Conservation (phyloP, 2,113 vertebrate genomes). For the Lepus europaeus region DNA sequence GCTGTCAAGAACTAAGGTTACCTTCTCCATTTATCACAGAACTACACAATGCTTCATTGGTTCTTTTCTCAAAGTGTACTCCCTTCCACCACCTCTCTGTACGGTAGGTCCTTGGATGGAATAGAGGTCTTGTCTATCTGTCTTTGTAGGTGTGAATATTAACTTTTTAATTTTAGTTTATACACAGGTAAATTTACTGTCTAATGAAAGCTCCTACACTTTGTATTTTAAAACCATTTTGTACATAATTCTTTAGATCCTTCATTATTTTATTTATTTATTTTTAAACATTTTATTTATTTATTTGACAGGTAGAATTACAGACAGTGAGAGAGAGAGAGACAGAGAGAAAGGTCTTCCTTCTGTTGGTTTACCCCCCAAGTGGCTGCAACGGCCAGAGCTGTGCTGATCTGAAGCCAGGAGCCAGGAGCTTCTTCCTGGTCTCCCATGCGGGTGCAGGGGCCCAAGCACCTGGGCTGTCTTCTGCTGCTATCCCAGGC, state of each 20-base stretch:
- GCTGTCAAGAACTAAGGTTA: neutral
- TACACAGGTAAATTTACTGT: constrained; percentile 9
- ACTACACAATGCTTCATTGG: neutral
- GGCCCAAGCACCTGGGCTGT: no score
- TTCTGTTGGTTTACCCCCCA: no score
- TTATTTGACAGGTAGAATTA: no score
- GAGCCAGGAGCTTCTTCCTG: no score
- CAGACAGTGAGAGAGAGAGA: no score
- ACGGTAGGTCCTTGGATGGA: neutral
- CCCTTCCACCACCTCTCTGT: neutral
- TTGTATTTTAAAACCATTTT: constrained; percentile 36
- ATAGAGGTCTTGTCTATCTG: neutral
- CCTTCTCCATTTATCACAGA: neutral
- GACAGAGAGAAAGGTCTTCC: no score
- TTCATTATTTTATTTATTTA: neutral
- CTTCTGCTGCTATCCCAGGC: no score
- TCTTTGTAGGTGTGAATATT: neutral
- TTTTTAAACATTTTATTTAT: no score
- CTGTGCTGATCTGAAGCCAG: no score
- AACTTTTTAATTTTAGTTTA: constrained; percentile 46
- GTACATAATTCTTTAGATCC: constrained; percentile 6
- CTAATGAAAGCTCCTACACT: neutral
- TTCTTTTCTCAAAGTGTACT: neutral
- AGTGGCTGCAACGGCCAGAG: no score
- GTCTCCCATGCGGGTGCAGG: no score